A percentile compares a stretch with the other conserved stretches of the same genome.
Conservation (phyloP, 2,888 invertebrate genomes). For the Cactoblastis cactorum region DNA sequence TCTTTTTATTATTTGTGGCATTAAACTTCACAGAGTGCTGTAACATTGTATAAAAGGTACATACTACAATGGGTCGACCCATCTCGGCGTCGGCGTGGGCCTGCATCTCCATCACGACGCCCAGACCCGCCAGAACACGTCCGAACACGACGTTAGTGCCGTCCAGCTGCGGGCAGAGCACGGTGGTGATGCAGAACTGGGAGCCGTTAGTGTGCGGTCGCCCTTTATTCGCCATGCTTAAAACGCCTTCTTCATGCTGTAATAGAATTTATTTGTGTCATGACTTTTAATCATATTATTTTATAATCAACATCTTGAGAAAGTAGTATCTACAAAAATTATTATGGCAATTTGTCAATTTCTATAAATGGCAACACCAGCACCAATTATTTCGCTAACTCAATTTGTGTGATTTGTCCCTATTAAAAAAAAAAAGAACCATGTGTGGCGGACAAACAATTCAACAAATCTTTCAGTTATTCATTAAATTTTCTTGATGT, state of each 20-base stretch:
- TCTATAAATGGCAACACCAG: no score
- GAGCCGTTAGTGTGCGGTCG: slow-evolving; percentile 92
- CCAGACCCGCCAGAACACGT: slow-evolving; percentile 86
- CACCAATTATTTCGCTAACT: no score
- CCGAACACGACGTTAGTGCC: slow-evolving; percentile 91
- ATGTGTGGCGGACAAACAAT: no score
- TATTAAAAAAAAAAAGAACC: no score
- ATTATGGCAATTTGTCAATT: no score
- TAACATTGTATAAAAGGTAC: slow-evolving; percentile 22
- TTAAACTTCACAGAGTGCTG: no score
- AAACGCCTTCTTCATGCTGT: slow-evolving; percentile 82
- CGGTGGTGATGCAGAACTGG: slow-evolving; percentile 94
- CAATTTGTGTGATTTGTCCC: no score
- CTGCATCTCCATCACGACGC: slow-evolving; percentile 85
- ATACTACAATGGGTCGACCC: slow-evolving; percentile 81
- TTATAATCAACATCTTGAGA: no score
- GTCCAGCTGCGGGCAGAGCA: slow-evolving; percentile 87
- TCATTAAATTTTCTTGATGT: no score
- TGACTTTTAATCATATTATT: neutral
- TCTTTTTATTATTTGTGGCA: no score
- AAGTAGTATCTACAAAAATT: no score
- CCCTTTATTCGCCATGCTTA: slow-evolving; percentile 91
- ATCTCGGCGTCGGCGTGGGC: slow-evolving; percentile 73
- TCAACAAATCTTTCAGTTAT: no score
- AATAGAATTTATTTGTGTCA: neutral